Evolutionary conservation across 2,797 vertebrate genomes (phyloP).

Genomic region (Sus cebifrons): DNA sequence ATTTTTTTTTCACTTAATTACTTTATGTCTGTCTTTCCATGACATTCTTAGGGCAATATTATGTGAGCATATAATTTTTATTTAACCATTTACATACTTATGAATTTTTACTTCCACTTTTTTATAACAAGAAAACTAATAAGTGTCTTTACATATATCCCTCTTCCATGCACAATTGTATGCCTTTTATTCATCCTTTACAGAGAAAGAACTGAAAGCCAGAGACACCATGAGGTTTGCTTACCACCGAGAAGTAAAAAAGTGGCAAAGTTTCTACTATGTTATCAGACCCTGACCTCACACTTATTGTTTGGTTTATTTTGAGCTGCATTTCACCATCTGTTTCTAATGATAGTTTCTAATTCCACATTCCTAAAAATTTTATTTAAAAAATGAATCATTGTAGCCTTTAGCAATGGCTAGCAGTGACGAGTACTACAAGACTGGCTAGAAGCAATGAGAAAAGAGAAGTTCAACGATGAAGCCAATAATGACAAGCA

Average conservation of each 20-base stretch:
- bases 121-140: not conserved
- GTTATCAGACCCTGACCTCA: not conserved
- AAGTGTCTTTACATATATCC: not conserved
- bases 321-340: not conserved
- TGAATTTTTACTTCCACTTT: not conserved
- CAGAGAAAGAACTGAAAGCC: not conserved
- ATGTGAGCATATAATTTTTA: not conserved
- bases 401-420: not conserved
- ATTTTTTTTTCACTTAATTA: not conserved
- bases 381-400: not conserved
- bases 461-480: not conserved
- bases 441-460: not conserved
- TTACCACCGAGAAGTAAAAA: not conserved
- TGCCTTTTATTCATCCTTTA: not conserved
- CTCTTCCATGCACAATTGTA: not conserved
- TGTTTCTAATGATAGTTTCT: not conserved
- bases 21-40: not conserved
- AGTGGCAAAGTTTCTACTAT: not conserved
- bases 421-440: not conserved
- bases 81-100: not conserved
- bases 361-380: not conserved
- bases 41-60: not conserved
- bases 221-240: fast-evolving
- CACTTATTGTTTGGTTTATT: not conserved
- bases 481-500: not conserved